Percentiles rank a stretch among this genome's conserved stretches.
Evolutionary conservation across 2,113 vertebrate genomes (phyloP).

Genomic region (Pavo muticus): DNA sequence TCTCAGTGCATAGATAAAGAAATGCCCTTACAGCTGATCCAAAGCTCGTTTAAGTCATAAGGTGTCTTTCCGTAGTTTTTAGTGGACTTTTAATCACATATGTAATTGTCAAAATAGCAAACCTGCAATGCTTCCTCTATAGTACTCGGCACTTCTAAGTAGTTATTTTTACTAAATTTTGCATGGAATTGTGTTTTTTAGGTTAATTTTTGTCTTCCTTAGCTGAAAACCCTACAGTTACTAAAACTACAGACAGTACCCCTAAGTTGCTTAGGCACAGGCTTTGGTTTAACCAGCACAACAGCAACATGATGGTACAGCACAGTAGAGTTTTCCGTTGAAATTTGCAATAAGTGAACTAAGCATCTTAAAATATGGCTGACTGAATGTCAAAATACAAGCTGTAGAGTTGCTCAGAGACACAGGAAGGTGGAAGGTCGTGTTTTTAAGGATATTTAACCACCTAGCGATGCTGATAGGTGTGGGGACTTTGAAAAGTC

Average conservation of each 20-base stretch:
- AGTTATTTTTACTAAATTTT: neutral
- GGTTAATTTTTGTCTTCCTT: neutral
- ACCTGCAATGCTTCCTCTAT: neutral
- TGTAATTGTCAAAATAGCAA: neutral
- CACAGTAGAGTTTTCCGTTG: neutral
- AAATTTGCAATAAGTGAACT: neutral
- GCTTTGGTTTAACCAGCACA: neutral
- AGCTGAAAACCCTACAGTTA: neutral
- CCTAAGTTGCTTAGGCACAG: neutral
- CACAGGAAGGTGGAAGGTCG: neutral
- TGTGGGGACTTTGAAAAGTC: neutral
- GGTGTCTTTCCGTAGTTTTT: neutral
- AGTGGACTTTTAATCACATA: neutral
- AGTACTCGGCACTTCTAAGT: neutral
- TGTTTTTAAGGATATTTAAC: neutral
- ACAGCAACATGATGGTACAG: neutral
- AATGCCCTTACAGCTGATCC: slow-evolving; percentile 52
- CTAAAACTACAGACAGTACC: neutral
- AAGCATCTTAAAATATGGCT: neutral
- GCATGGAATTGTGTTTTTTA: neutral
- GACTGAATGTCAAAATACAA: neutral
- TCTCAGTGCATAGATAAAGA: neutral
- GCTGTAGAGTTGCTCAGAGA: neutral
- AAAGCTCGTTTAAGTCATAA: slow-evolving; percentile 9
- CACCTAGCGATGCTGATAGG: neutral